Conservation (phyloP, 53 echinoderm and acorn worm genomes). For the Mesocentrotus franciscanus region DNA sequence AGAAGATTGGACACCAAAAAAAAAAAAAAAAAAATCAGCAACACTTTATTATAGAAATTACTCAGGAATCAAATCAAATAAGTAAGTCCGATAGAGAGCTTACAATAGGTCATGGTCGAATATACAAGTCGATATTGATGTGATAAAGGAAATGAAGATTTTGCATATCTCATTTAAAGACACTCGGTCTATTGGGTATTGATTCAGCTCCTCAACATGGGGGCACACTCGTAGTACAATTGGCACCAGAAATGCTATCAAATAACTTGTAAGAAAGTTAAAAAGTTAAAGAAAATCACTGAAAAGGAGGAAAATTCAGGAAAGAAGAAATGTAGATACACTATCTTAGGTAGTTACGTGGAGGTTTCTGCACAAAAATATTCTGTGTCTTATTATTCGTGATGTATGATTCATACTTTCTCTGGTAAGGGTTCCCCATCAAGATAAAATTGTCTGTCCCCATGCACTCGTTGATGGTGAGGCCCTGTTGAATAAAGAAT, state of each 20-base stretch:
- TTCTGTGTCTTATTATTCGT: background rate
- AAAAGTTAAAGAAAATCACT: background rate
- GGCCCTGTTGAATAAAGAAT: background rate
- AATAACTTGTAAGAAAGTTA: background rate
- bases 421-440: background rate
- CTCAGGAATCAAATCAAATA: background rate
- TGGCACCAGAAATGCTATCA: background rate
- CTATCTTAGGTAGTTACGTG: background rate
- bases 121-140: background rate
- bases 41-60: background rate
- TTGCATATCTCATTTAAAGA: background rate
- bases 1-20: too few species aligned
- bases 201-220: constrained; percentile 3
- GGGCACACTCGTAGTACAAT: background rate
- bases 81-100: background rate
- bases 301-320: background rate
- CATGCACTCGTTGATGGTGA: background rate
- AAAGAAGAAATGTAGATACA: background rate
- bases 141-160: background rate
- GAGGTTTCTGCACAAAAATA: background rate
- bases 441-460: background rate
- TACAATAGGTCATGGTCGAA: background rate
- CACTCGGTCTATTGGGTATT: background rate
- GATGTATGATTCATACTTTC: background rate
- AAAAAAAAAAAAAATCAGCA: background rate